These are phyloP conservation scores for Elgaria multicarinata DNA, from an alignment of 2,113 vertebrate genomes.

Conservation along the genomic window DNA sequence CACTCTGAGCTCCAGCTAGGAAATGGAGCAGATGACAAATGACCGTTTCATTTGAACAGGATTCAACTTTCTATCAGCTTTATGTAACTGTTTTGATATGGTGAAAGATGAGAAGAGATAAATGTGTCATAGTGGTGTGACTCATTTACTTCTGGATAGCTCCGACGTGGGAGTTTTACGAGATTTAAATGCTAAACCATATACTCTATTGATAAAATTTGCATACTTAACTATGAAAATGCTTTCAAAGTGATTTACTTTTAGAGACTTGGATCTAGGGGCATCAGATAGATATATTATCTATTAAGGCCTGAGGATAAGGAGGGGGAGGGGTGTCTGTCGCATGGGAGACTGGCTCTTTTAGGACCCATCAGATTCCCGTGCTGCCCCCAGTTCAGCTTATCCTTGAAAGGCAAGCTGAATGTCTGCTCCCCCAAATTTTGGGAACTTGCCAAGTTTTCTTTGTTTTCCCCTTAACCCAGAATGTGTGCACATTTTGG, in stretches of 20 bases:
- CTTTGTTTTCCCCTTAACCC: too few species aligned
- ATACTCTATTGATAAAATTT: neutral
- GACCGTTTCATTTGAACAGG: neutral
- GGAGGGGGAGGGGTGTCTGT: neutral
- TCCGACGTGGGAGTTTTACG: neutral
- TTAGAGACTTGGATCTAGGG: neutral
- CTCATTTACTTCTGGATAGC: neutral
- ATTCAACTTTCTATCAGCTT: neutral
- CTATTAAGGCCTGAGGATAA: neutral
- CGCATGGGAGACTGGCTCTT: too few species aligned
- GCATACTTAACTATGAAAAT: neutral
- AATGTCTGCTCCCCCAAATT: too few species aligned
- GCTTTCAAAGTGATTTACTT: neutral
- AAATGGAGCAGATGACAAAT: neutral
- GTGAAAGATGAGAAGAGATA: neutral
- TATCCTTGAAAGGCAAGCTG: too few species aligned
- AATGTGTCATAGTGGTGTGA: neutral
- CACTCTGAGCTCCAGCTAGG: neutral
- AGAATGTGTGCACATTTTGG: too few species aligned
- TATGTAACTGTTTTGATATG: constrained; percentile 1
- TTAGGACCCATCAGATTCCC: too few species aligned
- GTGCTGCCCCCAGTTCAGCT: too few species aligned
- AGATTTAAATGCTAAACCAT: neutral
- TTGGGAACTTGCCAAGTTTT: too few species aligned
- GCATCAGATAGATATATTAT: neutral